A percentile compares a stretch with the other conserved stretches of the same genome.
These are phyloP conservation scores for Zaprionus inermis DNA, from an alignment of 1,140 invertebrate genomes.

Conservation along the genomic window DNA sequence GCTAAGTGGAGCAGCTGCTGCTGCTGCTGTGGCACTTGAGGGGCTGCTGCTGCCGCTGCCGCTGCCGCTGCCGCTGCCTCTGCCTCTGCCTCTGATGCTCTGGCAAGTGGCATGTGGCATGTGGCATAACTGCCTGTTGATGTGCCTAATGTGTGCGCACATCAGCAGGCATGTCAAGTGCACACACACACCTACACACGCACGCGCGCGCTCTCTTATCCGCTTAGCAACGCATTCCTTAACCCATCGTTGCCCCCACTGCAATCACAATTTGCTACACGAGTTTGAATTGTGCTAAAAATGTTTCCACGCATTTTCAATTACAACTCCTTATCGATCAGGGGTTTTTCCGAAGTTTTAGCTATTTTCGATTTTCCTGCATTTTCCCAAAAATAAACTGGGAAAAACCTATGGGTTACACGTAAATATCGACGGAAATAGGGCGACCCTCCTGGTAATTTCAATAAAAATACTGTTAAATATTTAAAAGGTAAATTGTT, in stretches of 20 bases:
- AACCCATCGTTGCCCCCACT: background rate
- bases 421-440: conserved; percentile 5
- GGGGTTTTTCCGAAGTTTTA: background rate
- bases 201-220: background rate
- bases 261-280: background rate
- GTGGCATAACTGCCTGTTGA: conserved; percentile 18
- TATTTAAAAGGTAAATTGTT: conserved; percentile 39
- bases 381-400: background rate
- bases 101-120: background rate
- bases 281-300: background rate
- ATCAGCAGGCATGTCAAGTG: conserved; percentile 34
- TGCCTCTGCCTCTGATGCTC: background rate
- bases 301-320: background rate
- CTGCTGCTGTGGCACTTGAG: conserved; percentile 35
- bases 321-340: background rate
- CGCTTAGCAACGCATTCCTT: background rate
- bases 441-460: conserved; percentile 5
- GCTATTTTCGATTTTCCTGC: background rate
- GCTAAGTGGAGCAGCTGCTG: background rate
- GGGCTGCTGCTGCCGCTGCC: conserved; percentile 9
- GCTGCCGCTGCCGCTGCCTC: background rate
- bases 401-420: background rate
- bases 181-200: conserved; percentile 12
- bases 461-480: conserved; percentile 40
- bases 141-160: conserved; percentile 34